Evolutionary conservation across 2,113 vertebrate species (phyloP).

Genomic region (Lampris incognitus): DNA sequence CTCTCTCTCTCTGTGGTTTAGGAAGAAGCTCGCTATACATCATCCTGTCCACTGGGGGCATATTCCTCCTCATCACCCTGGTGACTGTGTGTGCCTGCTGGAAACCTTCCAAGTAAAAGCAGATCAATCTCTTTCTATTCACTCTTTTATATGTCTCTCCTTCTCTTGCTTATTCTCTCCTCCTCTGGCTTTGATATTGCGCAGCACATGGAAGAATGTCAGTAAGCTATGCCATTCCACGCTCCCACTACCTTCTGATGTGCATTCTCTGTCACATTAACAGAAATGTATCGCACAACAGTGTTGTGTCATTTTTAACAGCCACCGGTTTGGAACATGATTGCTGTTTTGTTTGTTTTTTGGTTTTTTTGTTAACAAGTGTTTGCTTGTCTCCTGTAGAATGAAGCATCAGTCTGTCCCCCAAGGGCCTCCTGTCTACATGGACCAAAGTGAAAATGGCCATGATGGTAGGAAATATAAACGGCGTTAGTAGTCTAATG

Average conservation of each 20-base stretch:
- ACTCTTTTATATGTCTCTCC: constrained; percentile 13
- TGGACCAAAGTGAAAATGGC: constrained; percentile 88
- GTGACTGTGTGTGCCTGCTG: constrained; percentile 98
- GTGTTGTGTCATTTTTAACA: background rate
- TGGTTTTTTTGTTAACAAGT: background rate
- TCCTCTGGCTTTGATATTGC: constrained; percentile 29
- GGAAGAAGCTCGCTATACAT: constrained; percentile 98
- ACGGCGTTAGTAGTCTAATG: background rate
- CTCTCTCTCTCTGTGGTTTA: constrained; percentile 70
- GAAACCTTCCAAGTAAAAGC: constrained; percentile 93
- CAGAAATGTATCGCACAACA: background rate
- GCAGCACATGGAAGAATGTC: constrained; percentile 52
- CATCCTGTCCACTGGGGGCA: constrained; percentile 96
- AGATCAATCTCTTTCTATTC: constrained; percentile 12
- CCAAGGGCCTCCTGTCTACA: constrained; percentile 82
- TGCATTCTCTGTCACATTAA: background rate
- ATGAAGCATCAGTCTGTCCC: constrained; percentile 87
- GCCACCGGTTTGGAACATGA: background rate
- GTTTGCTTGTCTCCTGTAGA: constrained; percentile 70
- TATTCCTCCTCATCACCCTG: constrained; percentile 96
- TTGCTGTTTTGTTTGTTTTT: background rate
- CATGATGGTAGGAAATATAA: constrained; percentile 85
- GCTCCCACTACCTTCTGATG: background rate
- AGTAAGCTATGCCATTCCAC: constrained; percentile 30
- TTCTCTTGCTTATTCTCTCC: background rate